Evolutionary conservation across 64 coral and sea anemone genomes (phyloP).

Genomic region (Pachyseris speciosa): DNA sequence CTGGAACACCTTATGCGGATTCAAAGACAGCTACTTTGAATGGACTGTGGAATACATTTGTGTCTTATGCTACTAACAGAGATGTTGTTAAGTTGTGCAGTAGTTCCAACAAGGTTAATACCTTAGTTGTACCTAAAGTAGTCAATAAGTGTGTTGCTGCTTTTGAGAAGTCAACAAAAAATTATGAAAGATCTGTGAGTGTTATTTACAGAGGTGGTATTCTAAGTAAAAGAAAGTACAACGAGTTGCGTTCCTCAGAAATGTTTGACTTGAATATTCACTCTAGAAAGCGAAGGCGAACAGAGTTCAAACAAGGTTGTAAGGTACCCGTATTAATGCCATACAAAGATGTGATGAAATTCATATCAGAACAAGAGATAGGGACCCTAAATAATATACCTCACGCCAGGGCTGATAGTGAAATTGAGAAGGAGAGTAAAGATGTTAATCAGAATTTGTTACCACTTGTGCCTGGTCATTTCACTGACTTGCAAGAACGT

Average conservation of each 20-base stretch:
- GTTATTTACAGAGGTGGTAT: constrained; percentile 52
- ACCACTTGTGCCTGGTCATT: constrained; percentile 60
- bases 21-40: too few species aligned
- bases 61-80: too few species aligned
- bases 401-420: constrained; percentile 44
- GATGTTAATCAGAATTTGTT: constrained; percentile 55
- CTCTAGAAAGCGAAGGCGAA: constrained; percentile 50
- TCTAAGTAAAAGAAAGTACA: constrained; percentile 71
- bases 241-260: constrained; percentile 33
- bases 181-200: too few species aligned
- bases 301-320: constrained; percentile 78
- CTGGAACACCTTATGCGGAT: too few species aligned
- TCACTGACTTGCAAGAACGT: constrained; percentile 54
- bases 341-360: constrained; percentile 81
- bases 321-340: constrained; percentile 69
- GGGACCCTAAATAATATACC: constrained; percentile 70
- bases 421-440: constrained; percentile 70
- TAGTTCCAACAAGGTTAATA: too few species aligned
- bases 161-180: too few species aligned
- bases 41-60: too few species aligned
- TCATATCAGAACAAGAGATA: constrained; percentile 67
- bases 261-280: constrained; percentile 25
- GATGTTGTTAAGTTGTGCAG: too few species aligned
- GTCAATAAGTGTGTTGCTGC: too few species aligned
- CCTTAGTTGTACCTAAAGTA: too few species aligned